Percentiles rank a stretch among this genome's conserved stretches.
Evolutionary conservation across 1,140 invertebrate genomes (phyloP).

Genomic region (Asobara japonica): DNA sequence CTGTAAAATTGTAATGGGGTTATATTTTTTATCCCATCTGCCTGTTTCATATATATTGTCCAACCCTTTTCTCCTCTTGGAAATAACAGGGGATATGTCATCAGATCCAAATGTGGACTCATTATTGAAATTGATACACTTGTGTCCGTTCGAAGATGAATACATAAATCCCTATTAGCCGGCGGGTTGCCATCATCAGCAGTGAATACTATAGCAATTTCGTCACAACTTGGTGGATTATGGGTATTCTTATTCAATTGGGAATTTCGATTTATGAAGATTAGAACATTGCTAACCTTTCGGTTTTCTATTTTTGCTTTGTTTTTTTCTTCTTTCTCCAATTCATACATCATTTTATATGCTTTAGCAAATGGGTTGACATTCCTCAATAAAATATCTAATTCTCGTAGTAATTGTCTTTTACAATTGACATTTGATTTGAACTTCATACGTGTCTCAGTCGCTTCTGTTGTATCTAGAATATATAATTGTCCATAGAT

Average conservation of each 20-base stretch:
- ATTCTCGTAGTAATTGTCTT: background rate
- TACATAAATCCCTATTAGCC: conserved; percentile 11
- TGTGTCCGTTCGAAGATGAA: conserved; percentile 12
- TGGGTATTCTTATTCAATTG: background rate
- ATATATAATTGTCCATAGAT: conserved; percentile 22
- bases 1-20: conserved; percentile 28
- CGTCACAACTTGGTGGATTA: conserved; percentile 11
- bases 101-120: conserved; percentile 23
- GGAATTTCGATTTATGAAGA: background rate
- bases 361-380: conserved; percentile 18
- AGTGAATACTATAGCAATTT: conserved; percentile 17
- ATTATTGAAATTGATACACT: conserved; percentile 2
- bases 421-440: background rate
- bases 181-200: conserved; percentile 19
- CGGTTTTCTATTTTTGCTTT: background rate
- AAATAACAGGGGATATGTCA: conserved; percentile 29
- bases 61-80: conserved; percentile 16
- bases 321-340: conserved; percentile 19
- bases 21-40: conserved; percentile 2
- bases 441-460: background rate
- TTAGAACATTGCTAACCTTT: conserved; percentile 9
- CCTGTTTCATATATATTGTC: conserved; percentile 22
- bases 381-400: conserved; percentile 19
- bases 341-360: conserved; percentile 27
- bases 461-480: conserved; percentile 2